Base-by-base conservation (phyloP, 2,797 vertebrate species). In the Myripristis jacobus region DNA sequence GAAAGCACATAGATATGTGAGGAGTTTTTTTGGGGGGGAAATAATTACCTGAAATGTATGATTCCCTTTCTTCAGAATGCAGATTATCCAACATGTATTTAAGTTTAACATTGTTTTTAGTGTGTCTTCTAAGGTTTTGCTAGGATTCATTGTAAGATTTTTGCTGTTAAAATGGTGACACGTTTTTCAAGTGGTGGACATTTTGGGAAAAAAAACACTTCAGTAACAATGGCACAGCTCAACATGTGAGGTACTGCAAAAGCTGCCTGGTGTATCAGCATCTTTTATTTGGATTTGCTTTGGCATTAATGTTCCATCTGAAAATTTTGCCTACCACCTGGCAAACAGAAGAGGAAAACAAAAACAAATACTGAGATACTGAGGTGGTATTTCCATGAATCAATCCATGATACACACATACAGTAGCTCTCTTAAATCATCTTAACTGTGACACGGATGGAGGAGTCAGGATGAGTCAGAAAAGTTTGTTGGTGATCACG, bases 401-500 rank as follows among this genome's bases (percentile, higher is more conserved):
- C 68, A 67, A 59, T 24, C 21, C 34, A 48, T 29, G 34, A 73
- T 2, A 27, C 52, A 62, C 6, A 19, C 31, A 34, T 38, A n/a
- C 41, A 47, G 9, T 27, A n/a, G 6, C 59, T 47, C n/a, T 34
- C 50, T 52, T 5, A 52, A 55, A 74, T 74, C 19, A 0, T 61
- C 69, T 72, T 36, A 50, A 70, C 52, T 69, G 52, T 43, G 4
- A 51, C 24, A 21, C 3, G 6, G 18, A 66, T 34, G 55, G 44
- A 83, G 46, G 44, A 63, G 6, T 24, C 54, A 5, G 48, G 36
- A 71, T 85, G 84, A 86, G 44, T 85, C 81, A 88, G 67, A 66
- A 52, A 63, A 57, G 64, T 63, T 22, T 36, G 15, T 63, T 18
- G 8, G 63, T 72, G 78, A 50, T 50, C 43, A 61, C 51, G 64